phyloP scores from a whole-genome alignment of 1,140 invertebrate genomes.

The Panagrolaimus sp. region DNA sequence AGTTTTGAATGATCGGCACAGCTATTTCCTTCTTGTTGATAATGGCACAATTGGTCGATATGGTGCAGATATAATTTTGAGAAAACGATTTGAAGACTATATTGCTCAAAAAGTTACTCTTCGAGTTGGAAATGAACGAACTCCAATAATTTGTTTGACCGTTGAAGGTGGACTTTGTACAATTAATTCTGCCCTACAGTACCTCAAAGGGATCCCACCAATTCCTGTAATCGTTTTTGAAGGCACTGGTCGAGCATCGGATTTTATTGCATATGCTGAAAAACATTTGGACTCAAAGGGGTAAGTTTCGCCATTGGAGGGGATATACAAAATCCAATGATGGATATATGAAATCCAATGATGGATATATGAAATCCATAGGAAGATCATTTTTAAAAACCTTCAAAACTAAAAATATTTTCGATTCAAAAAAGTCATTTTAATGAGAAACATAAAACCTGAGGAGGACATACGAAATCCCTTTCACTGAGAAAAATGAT shows the following conservation, averaged over 20 bases:
- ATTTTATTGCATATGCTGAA: conserved; percentile 12
- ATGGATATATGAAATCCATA: no score
- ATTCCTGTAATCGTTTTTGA: conserved; percentile 96
- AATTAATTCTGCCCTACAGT: conserved; percentile 85
- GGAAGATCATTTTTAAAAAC: no score
- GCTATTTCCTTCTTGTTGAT: conserved; percentile 91
- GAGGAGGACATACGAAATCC: no score
- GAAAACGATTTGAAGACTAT: conserved; percentile 62
- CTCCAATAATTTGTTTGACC: conserved; percentile 87
- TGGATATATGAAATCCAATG: no score
- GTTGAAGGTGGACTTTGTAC: conserved; percentile 93
- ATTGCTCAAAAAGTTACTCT: conserved; percentile 45
- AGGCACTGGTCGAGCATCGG: conserved; percentile 68
- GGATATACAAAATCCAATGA: no score
- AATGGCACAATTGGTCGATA: conserved; percentile 80
- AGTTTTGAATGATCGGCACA: conserved; percentile 83
- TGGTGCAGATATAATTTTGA: conserved; percentile 62
- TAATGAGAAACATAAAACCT: no score
- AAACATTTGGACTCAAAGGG: conserved; percentile 7
- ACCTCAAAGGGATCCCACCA: conserved; percentile 81
- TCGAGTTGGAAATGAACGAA: conserved; percentile 61
- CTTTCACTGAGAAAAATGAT: no score
- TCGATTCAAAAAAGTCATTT: no score
- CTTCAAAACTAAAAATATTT: no score
- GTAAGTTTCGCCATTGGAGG: background rate